phyloP scores from a whole-genome alignment of 1,140 invertebrate species.

The Saccostrea cuccullata region DNA sequence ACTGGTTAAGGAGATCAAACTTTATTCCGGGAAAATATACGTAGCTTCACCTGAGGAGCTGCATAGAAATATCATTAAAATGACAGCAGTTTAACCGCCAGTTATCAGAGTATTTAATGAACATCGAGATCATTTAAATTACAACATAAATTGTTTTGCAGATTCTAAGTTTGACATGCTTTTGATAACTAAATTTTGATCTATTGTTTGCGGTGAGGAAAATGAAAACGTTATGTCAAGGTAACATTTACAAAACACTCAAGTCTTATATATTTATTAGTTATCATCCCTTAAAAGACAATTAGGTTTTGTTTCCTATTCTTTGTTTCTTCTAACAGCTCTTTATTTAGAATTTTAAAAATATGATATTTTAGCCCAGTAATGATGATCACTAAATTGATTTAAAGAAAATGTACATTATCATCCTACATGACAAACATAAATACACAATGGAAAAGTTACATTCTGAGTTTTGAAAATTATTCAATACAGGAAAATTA shows the following conservation, averaged over 20 bases:
- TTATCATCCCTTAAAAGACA: no score
- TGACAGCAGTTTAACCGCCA: not conserved
- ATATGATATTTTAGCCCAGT: no score
- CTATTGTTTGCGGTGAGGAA: constrained; percentile 3
- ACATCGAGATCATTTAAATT: not conserved
- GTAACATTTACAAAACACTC: not conserved
- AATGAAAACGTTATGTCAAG: not conserved
- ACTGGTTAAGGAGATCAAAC: not conserved
- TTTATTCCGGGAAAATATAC: not conserved
- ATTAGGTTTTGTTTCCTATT: no score
- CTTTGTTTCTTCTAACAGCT: no score
- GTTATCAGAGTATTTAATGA: not conserved
- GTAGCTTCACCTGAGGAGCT: not conserved
- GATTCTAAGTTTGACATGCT: not conserved
- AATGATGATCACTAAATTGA: no score
- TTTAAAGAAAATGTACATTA: no score
- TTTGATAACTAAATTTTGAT: not conserved
- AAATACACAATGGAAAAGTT: no score
- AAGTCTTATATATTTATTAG: no score
- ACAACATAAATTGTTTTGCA: not conserved
- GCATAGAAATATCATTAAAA: not conserved
- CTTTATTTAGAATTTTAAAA: no score
- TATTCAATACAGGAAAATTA: not conserved
- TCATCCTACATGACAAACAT: no score
- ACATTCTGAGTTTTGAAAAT: no score